Base-by-base conservation (phyloP, 2,888 invertebrate genomes). In the Protodeltote pygarga region DNA sequence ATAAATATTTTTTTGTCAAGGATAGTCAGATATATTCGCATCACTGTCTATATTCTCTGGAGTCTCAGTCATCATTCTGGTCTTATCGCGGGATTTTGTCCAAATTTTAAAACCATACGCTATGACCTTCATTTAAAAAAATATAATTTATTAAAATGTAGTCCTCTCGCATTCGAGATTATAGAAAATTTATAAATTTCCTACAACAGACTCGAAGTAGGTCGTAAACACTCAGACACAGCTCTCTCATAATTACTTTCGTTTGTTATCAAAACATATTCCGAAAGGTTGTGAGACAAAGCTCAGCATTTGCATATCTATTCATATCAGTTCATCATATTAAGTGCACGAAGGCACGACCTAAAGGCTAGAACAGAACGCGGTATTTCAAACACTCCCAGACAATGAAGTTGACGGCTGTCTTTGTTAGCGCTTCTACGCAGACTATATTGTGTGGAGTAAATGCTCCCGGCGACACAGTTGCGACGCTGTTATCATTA, bases 391-490 rank as follows among this genome's bases (percentile, higher is more conserved):
- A 38, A 45, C 63, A 60, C 60, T 63, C 52, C 29, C 16, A 38
- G 47, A 68, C 68, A 68, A 68, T 61, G 66, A 45, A 32, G 44
- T n/a, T n/a, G n/a, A 34, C 50, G 47, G 29, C 10, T 19, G 40
- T 41, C 64, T 55, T 69, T 69, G 68, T 66, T 52, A 44, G 48
- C 54, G 64, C 24, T 39, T 51, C 64, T 69, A 64, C 68, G 68
- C 41, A 17, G 13, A 16, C 55, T 14, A 58, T n/a, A n/a, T 68
- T 68, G 68, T 68, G 33, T 29, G 5, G 13, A 38, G 54, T 54
- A 63, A 66, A 66, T 47, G 66, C 45, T 46, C 57, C 38, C 27
- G 19, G 37, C 39, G 35, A 42, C 59, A 54, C 34, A 27, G 8
- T 23, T 29, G n/a, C n/a, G n/a, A n/a, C 15, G 0, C 14, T 29